These are phyloP conservation scores for Chelonus formosanus DNA, from an alignment of 2,888 invertebrate species.

Conservation along the genomic window DNA sequence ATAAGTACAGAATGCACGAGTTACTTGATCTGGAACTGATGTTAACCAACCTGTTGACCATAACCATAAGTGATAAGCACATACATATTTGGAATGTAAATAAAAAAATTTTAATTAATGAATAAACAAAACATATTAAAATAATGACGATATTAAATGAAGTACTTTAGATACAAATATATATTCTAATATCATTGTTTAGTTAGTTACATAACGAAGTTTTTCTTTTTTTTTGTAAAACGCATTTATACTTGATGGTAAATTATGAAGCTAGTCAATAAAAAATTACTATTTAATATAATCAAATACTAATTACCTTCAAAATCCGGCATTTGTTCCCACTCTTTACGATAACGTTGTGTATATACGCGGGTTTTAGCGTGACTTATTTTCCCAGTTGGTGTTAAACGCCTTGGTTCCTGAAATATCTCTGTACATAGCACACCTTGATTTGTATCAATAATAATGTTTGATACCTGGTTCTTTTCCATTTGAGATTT, in stretches of 20 bases:
- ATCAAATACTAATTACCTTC: slow-evolving; percentile 63
- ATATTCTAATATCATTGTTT: too few species aligned
- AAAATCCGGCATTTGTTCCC: slow-evolving; percentile 71
- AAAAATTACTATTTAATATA: too few species aligned
- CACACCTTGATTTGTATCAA: slow-evolving; percentile 38
- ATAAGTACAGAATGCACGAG: slow-evolving; percentile 69
- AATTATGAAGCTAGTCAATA: too few species aligned
- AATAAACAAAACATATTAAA: neutral
- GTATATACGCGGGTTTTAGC: slow-evolving; percentile 66
- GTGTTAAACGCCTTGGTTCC: slow-evolving; percentile 51
- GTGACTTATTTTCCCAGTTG: slow-evolving; percentile 63
- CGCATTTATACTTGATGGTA: too few species aligned
- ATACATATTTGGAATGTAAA: neutral
- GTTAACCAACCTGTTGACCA: slow-evolving; percentile 69
- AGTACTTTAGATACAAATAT: too few species aligned
- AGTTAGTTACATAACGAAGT: too few species aligned
- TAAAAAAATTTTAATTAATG: neutral
- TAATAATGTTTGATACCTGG: slow-evolving; percentile 39
- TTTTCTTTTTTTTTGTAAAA: too few species aligned
- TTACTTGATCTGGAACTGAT: slow-evolving; percentile 67
- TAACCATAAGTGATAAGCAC: neutral
- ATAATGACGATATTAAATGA: too few species aligned
- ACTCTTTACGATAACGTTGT: slow-evolving; percentile 70
- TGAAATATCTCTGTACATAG: slow-evolving; percentile 40
- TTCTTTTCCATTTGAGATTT: slow-evolving; percentile 48